phyloP scores from a whole-genome alignment of 2,888 invertebrate species.

The Coecobrya sp. region DNA sequence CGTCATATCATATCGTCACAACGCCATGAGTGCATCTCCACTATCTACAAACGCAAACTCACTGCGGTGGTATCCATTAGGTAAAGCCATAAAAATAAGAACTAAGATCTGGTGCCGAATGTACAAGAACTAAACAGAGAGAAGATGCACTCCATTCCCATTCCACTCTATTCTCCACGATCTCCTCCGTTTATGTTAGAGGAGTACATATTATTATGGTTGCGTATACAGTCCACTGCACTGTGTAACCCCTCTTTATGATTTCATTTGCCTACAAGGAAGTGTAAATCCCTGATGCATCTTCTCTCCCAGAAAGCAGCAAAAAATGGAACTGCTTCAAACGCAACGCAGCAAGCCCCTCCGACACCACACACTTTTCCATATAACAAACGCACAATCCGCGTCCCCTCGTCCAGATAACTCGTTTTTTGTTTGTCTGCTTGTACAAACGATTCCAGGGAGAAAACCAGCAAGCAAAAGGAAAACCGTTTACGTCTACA shows the following conservation, averaged over 20 bases:
- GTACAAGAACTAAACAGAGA: neutral
- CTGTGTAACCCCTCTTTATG: neutral
- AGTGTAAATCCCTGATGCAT: constrained; percentile 62
- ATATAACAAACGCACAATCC: constrained; percentile 38
- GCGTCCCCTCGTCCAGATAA: constrained; percentile 28
- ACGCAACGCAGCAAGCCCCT: constrained; percentile 31
- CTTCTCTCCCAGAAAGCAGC: constrained; percentile 37
- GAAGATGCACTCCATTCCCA: neutral
- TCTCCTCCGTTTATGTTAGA: neutral
- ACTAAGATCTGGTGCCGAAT: neutral
- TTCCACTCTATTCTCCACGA: neutral
- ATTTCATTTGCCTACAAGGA: constrained; percentile 43
- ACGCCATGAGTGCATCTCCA: neutral
- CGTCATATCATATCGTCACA: too few relatives aligned
- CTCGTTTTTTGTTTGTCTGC: constrained; percentile 3
- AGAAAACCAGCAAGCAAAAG: constrained; percentile 20
- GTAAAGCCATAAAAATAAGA: neutral
- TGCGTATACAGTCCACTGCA: neutral
- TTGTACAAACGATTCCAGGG: neutral
- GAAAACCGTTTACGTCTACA: constrained; percentile 35
- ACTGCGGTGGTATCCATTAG: neutral
- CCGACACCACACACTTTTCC: constrained; percentile 7
- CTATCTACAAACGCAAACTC: neutral
- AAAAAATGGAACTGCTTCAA: constrained; percentile 45
- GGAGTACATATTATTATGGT: neutral